Evolutionary conservation across 2,888 invertebrate genomes (phyloP).

Genomic region (Marronus borbonicus): DNA sequence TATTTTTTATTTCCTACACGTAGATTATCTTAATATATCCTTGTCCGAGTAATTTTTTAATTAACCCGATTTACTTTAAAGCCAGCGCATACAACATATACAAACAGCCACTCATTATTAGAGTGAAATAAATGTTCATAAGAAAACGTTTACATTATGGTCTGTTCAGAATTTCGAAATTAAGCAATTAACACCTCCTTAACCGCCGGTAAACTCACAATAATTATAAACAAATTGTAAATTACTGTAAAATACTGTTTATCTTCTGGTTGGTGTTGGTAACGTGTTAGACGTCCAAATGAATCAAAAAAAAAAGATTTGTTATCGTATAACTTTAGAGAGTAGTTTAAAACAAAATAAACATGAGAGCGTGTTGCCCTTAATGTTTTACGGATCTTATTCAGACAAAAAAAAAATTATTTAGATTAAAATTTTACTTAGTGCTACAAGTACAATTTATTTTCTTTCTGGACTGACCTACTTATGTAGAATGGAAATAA

Average conservation of each 20-base stretch:
- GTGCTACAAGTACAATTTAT: too few relatives aligned
- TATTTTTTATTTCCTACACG: too few relatives aligned
- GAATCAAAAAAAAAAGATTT: neutral
- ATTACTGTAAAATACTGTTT: neutral
- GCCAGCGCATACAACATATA: neutral
- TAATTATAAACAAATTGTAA: slow-evolving; percentile 13
- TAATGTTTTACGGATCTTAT: neutral
- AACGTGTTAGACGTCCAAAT: neutral
- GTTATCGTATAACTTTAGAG: neutral
- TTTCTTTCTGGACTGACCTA: too few relatives aligned
- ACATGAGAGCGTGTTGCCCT: neutral
- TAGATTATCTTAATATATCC: too few relatives aligned
- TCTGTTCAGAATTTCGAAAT: neutral
- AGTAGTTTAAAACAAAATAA: neutral
- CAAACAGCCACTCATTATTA: neutral
- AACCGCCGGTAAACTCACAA: neutral
- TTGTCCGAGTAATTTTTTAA: too few relatives aligned
- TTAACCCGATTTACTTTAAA: too few relatives aligned
- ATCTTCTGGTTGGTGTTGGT: neutral
- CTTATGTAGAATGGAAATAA: too few relatives aligned
- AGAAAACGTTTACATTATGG: slow-evolving; percentile 4
- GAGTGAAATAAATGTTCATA: slow-evolving; percentile 10
- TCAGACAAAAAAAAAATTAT: too few relatives aligned
- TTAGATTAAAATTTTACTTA: too few relatives aligned
- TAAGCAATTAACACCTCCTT: slow-evolving; percentile 7